Percentiles rank a stretch among this genome's conserved stretches.
Evolutionary conservation across 2,888 invertebrate species (phyloP).

Genomic region (Isoperla grammatica): DNA sequence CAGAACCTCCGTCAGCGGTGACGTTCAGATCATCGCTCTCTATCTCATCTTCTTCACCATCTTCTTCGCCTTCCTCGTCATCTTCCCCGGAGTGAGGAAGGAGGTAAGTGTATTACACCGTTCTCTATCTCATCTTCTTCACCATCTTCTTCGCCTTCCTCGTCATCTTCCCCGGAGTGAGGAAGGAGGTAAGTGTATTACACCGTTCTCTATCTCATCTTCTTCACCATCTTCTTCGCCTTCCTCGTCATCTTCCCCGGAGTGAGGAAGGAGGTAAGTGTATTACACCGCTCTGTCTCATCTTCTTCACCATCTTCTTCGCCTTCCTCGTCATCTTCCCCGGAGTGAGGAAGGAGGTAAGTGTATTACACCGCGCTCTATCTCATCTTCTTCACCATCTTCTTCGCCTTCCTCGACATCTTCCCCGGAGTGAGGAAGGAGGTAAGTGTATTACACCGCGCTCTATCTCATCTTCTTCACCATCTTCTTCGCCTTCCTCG

Average conservation of each 20-base stretch:
- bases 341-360: conserved; percentile 92
- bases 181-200: conserved; percentile 75
- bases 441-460: conserved; percentile 57
- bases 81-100: conserved; percentile 93
- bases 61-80: conserved; percentile 89
- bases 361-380: conserved; percentile 57
- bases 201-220: conserved; percentile 70
- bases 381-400: conserved; percentile 83
- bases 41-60: conserved; percentile 84
- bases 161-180: conserved; percentile 94
- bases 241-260: conserved; percentile 98
- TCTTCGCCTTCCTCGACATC: conserved; percentile 90
- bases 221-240: conserved; percentile 86
- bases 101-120: conserved; percentile 62
- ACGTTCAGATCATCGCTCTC: conserved; percentile 80
- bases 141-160: conserved; percentile 92
- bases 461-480: conserved; percentile 84
- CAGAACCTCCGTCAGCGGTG: conserved; percentile 92
- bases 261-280: conserved; percentile 79
- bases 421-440: conserved; percentile 97
- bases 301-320: conserved; percentile 85
- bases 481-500: conserved; percentile 88
- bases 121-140: conserved; percentile 78
- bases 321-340: conserved; percentile 96
- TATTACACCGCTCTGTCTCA: conserved; percentile 64